Percentiles rank a stretch among this genome's conserved stretches.
phyloP scores from a whole-genome alignment of 2,113 vertebrate genomes.

The Centrocercus urophasianus region DNA sequence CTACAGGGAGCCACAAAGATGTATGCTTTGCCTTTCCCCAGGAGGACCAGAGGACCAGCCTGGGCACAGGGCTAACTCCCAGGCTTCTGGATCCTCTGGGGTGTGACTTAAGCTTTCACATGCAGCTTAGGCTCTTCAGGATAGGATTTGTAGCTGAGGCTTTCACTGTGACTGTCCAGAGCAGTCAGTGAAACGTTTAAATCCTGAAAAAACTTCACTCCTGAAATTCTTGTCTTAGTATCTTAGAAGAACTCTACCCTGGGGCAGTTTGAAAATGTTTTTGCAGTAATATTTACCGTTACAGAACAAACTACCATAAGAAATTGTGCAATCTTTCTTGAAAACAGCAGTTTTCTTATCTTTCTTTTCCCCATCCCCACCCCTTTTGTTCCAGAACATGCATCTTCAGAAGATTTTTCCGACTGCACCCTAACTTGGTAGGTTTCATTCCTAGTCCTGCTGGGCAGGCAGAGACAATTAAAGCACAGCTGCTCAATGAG shows the following conservation, averaged over 20 bases:
- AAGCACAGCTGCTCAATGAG: not conserved
- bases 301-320: not conserved
- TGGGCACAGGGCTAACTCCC: rapidly evolving
- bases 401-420: not conserved
- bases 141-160: not conserved
- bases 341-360: not conserved
- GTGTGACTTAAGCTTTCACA: not conserved
- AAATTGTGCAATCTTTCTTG: not conserved
- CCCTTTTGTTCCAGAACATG: not conserved
- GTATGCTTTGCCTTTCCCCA: not conserved
- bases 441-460: not conserved
- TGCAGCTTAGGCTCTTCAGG: not conserved
- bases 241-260: not conserved
- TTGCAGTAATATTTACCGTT: not conserved
- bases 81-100: not conserved
- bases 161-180: not conserved
- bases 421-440: not conserved
- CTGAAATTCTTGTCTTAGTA: not conserved
- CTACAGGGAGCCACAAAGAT: no score
- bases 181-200: not conserved
- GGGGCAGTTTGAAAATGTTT: not conserved
- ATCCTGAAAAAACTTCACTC: not conserved
- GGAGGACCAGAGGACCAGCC: not conserved
- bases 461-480: not conserved
- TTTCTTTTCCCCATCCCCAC: not conserved